phyloP scores from a whole-genome alignment of 2,113 vertebrate genomes.

The Isichthys henryi region DNA sequence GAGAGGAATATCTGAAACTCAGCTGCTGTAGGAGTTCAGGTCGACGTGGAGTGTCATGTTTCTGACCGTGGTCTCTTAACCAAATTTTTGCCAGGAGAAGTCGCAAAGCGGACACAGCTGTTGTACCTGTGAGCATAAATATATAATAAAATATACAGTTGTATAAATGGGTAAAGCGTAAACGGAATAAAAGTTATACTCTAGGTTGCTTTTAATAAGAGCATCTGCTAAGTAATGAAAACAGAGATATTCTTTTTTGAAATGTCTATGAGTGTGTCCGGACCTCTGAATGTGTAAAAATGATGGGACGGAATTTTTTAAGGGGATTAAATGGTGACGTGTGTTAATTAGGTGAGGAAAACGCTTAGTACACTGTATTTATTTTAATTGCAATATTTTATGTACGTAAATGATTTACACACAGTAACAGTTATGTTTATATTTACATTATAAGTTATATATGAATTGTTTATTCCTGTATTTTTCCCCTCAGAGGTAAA shows the following conservation, averaged over 20 bases:
- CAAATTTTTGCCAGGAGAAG: slow-evolving; percentile 44
- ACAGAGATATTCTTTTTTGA: background rate
- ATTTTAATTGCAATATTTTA: slow-evolving; percentile 50
- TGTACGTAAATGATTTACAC: slow-evolving; percentile 44
- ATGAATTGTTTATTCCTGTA: slow-evolving; percentile 37
- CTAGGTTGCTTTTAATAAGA: background rate
- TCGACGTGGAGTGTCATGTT: background rate
- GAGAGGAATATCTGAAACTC: slow-evolving; percentile 66
- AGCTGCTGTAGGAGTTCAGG: background rate
- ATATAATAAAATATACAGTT: background rate
- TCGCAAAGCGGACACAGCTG: background rate
- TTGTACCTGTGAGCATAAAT: background rate
- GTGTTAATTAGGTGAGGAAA: slow-evolving; percentile 25
- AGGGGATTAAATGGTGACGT: slow-evolving; percentile 15
- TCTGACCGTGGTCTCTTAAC: slow-evolving; percentile 45
- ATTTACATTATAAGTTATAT: slow-evolving; percentile 40
- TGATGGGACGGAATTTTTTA: slow-evolving; percentile 12
- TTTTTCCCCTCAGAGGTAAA: slow-evolving; percentile 34
- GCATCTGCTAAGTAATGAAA: background rate
- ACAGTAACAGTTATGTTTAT: slow-evolving; percentile 26
- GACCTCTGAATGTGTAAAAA: background rate
- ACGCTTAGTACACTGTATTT: slow-evolving; percentile 51
- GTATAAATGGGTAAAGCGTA: background rate
- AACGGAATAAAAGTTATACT: background rate
- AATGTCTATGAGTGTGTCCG: background rate